phyloP scores from a whole-genome alignment of 2,113 vertebrate genomes.

The Oryzias melastigma region DNA sequence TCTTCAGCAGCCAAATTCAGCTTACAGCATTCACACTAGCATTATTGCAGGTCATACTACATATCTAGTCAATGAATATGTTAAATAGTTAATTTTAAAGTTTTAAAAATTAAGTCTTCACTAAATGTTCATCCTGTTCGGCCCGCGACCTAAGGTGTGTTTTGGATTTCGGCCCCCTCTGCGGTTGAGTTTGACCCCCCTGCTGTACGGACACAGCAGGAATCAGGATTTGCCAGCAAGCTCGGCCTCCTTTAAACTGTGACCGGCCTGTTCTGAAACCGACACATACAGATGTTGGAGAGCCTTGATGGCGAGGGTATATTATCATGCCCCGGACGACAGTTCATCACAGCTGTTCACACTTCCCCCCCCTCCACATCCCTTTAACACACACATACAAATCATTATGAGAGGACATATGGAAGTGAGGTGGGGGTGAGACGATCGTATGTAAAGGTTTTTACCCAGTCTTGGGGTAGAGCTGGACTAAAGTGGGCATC shows the following conservation, averaged over 20 bases:
- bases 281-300: constrained; percentile 50
- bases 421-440: constrained; percentile 27
- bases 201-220: constrained; percentile 64
- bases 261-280: constrained; percentile 45
- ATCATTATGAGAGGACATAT: constrained; percentile 54
- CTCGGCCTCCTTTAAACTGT: constrained; percentile 62
- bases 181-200: too few relatives aligned
- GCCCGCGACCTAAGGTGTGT: too few relatives aligned
- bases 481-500: constrained; percentile 22
- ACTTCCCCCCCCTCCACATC: constrained; percentile 46
- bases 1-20: too few relatives aligned
- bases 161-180: too few relatives aligned
- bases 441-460: constrained; percentile 32
- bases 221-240: constrained; percentile 37
- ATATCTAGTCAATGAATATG: too few relatives aligned
- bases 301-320: constrained; percentile 60
- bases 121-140: too few relatives aligned
- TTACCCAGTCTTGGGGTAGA: constrained; percentile 29
- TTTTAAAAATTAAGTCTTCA: too few relatives aligned
- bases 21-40: too few relatives aligned
- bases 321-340: constrained; percentile 62
- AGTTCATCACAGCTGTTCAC: constrained; percentile 73
- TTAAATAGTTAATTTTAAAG: too few relatives aligned
- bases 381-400: constrained; percentile 45
- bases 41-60: too few relatives aligned